Percentiles rank a stretch among this genome's conserved stretches.
Evolutionary conservation across 2,888 invertebrate genomes (phyloP).

Genomic region (Eilema caniola): DNA sequence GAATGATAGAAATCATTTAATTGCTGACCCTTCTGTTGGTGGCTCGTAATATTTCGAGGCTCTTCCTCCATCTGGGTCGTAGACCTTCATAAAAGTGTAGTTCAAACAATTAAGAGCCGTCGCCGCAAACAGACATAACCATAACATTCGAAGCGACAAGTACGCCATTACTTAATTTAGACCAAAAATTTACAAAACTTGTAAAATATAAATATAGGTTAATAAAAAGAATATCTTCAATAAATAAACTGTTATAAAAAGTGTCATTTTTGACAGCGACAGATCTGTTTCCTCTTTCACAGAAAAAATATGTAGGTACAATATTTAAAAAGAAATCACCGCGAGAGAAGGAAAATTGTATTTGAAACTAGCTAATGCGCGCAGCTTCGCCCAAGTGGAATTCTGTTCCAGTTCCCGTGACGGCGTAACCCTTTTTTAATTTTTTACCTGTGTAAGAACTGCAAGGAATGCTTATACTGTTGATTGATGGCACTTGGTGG

Average conservation of each 20-base stretch:
- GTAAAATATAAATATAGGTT: conserved; percentile 3
- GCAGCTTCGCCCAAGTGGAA: too few relatives aligned
- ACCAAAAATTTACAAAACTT: not conserved
- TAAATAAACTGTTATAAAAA: conserved; percentile 4
- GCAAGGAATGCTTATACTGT: too few relatives aligned
- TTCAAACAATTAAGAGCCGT: conserved; percentile 45
- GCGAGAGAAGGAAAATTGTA: too few relatives aligned
- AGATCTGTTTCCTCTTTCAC: conserved; percentile 8
- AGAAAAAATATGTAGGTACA: not conserved
- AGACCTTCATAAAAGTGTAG: conserved; percentile 43
- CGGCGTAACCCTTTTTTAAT: too few relatives aligned
- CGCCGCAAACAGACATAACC: conserved; percentile 40
- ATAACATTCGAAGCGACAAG: conserved; percentile 42
- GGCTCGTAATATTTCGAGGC: conserved; percentile 16
- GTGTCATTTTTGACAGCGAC: conserved; percentile 1
- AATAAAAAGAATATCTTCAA: conserved; percentile 5
- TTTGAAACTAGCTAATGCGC: too few relatives aligned
- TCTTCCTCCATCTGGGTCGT: conserved; percentile 20
- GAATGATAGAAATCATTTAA: not conserved
- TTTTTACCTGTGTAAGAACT: too few relatives aligned
- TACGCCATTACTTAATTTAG: conserved; percentile 25
- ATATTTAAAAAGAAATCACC: too few relatives aligned
- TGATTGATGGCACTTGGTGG: too few relatives aligned
- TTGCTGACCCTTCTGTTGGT: conserved; percentile 26
- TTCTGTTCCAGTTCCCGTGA: too few relatives aligned